A percentile compares a stretch with the other conserved stretches of the same genome.
Conservation (phyloP, 1,140 invertebrate genomes). For the Drosophila teissieri region DNA sequence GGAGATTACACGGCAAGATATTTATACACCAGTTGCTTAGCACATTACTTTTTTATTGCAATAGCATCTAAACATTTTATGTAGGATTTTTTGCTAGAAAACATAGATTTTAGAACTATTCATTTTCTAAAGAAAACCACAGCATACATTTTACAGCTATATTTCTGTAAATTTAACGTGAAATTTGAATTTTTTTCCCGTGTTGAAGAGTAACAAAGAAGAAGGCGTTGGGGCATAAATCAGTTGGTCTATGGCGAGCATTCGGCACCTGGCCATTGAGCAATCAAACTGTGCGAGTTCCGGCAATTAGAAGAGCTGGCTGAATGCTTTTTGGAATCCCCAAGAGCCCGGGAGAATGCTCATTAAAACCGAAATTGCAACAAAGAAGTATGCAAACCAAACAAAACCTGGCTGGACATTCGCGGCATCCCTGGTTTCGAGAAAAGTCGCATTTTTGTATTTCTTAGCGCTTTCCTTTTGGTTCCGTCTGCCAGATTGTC, state of each 20-base stretch:
- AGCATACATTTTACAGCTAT: neutral
- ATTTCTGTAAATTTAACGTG: neutral
- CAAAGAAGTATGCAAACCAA: constrained; percentile 51
- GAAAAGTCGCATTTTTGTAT: constrained; percentile 67
- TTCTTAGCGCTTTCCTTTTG: constrained; percentile 40
- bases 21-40: neutral
- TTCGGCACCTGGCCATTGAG: constrained; percentile 55
- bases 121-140: neutral
- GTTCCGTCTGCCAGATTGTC: constrained; percentile 38
- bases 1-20: constrained; percentile 8
- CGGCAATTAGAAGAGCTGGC: constrained; percentile 50
- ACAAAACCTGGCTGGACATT: constrained; percentile 25
- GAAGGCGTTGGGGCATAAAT: constrained; percentile 58
- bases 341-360: constrained; percentile 28
- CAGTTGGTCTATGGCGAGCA: constrained; percentile 39
- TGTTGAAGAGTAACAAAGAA: constrained; percentile 49
- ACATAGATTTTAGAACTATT: neutral
- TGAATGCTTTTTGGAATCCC: constrained; percentile 16
- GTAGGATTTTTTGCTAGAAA: no score
- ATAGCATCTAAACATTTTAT: no score
- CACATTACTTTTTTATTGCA: no score
- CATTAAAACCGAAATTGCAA: constrained; percentile 58
- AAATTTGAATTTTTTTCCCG: neutral
- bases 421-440: constrained; percentile 20
- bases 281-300: constrained; percentile 67